These are phyloP conservation scores for Gymnocheta viridis DNA, from an alignment of 2,888 invertebrate species.

Conservation along the genomic window DNA sequence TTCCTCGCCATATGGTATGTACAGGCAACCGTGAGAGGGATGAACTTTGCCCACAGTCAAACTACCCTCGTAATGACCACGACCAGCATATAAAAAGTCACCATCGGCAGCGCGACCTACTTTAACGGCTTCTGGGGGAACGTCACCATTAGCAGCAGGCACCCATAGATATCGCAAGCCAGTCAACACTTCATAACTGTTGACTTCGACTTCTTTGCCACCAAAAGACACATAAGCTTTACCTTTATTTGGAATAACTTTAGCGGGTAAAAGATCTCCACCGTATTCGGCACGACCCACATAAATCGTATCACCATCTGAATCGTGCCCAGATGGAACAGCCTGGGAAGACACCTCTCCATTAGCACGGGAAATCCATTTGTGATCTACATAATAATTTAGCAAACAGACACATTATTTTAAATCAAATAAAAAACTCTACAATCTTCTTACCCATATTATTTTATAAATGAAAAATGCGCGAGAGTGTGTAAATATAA, in stretches of 20 bases:
- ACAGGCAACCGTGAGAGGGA: conserved; percentile 82
- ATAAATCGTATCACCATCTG: conserved; percentile 88
- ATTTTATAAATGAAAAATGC: neutral
- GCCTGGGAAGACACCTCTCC: conserved; percentile 79
- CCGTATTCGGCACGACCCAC: conserved; percentile 87
- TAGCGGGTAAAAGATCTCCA: conserved; percentile 85
- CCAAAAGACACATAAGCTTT: conserved; percentile 86
- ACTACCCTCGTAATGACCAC: conserved; percentile 86
- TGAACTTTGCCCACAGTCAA: conserved; percentile 88
- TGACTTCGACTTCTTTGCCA: conserved; percentile 86
- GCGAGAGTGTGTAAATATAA: neutral
- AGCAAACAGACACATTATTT: neutral
- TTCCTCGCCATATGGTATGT: conserved; percentile 82
- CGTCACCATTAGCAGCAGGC: conserved; percentile 84
- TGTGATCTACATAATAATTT: conserved; percentile 77
- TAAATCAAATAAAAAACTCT: neutral
- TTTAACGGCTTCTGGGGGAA: conserved; percentile 86
- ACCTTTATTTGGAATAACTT: conserved; percentile 84
- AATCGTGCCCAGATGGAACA: conserved; percentile 86
- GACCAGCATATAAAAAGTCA: conserved; percentile 87
- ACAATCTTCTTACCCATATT: conserved; percentile 53
- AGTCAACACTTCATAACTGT: conserved; percentile 86
- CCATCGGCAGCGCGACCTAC: conserved; percentile 86
- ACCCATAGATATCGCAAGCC: conserved; percentile 87
- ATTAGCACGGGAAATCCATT: conserved; percentile 82